Percentiles rank a stretch among this genome's conserved stretches.
phyloP scores from a whole-genome alignment of 2,888 invertebrate genomes.

The Cheilosia scutellata region DNA sequence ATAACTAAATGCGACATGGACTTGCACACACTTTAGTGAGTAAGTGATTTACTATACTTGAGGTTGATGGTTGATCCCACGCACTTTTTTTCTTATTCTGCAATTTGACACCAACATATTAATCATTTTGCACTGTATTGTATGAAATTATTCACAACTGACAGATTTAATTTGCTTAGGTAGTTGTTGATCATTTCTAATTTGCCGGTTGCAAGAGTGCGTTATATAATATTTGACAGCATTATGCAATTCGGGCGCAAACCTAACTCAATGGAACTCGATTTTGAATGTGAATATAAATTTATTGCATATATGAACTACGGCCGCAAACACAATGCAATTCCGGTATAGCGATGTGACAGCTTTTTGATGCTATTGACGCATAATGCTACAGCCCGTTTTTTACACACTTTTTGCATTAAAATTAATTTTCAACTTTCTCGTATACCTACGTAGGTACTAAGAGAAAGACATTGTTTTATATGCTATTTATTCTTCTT shows the following conservation, averaged over 20 bases:
- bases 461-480: no score
- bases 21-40: slow-evolving; percentile 16
- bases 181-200: slow-evolving; percentile 34
- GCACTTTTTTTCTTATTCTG: slow-evolving; percentile 17
- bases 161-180: slow-evolving; percentile 55
- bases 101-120: slow-evolving; percentile 21
- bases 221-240: slow-evolving; percentile 20
- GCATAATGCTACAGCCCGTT: no score
- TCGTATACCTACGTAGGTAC: no score
- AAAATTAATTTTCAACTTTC: no score
- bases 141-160: slow-evolving; percentile 59
- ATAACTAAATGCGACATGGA: neutral
- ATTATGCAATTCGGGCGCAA: neutral
- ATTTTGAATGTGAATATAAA: neutral
- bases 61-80: slow-evolving; percentile 32
- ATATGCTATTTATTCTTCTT: no score
- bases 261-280: neutral
- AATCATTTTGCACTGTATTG: slow-evolving; percentile 26
- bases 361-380: no score
- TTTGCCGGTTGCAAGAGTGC: neutral
- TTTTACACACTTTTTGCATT: no score
- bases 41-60: slow-evolving; percentile 38
- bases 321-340: neutral
- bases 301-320: neutral
- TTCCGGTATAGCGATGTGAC: no score